Evolutionary conservation across 2,888 invertebrate species (phyloP).

Genomic region (Phaonia tiefii): DNA sequence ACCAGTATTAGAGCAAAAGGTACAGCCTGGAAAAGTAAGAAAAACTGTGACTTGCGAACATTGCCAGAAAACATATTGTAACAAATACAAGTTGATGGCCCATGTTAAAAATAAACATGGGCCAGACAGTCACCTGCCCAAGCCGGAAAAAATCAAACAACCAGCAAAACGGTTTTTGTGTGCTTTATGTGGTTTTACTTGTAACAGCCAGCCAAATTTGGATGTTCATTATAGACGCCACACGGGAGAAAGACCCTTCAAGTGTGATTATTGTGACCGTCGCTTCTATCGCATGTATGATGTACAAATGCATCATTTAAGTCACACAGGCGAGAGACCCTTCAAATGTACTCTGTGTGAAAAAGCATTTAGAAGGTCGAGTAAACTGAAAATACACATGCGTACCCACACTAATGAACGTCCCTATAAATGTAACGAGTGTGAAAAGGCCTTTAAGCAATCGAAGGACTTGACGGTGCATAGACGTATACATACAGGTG

Average conservation of each 20-base stretch:
- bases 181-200: conserved; percentile 84
- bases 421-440: conserved; percentile 71
- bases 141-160: conserved; percentile 50
- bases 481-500: conserved; percentile 64
- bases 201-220: conserved; percentile 84
- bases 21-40: conserved; percentile 75
- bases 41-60: conserved; percentile 74
- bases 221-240: conserved; percentile 81
- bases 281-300: conserved; percentile 85
- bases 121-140: conserved; percentile 40
- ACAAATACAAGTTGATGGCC: conserved; percentile 75
- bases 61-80: conserved; percentile 76
- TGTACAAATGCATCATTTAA: conserved; percentile 84
- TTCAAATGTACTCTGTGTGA: conserved; percentile 83
- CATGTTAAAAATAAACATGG: conserved; percentile 74
- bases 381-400: conserved; percentile 86
- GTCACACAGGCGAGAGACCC: conserved; percentile 82
- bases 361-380: conserved; percentile 85
- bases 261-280: conserved; percentile 84
- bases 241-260: conserved; percentile 85
- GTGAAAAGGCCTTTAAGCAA: conserved; percentile 82
- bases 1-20: conserved; percentile 60
- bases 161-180: conserved; percentile 80
- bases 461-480: conserved; percentile 85
- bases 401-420: conserved; percentile 84